These are phyloP conservation scores for Tethya wilhelma DNA, from an alignment of 37 sponge, comb jelly and placozoan species.

Conservation along the genomic window DNA sequence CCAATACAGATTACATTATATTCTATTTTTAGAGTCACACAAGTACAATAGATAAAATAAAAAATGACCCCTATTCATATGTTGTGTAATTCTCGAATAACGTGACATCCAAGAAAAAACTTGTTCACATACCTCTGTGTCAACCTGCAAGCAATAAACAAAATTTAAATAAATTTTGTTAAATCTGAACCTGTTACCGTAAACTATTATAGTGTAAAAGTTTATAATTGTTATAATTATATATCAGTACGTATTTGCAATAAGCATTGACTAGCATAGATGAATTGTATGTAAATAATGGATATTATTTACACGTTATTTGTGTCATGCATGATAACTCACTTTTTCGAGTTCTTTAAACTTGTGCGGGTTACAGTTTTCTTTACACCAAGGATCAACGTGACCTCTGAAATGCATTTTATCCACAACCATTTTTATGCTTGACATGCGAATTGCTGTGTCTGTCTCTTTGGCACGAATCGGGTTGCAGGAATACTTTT, in stretches of 20 bases:
- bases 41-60: slow-evolving; percentile 39
- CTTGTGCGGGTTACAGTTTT: slow-evolving; percentile 42
- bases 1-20: neutral
- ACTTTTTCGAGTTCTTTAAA: slow-evolving; percentile 5
- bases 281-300: no score
- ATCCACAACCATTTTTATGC: slow-evolving; percentile 31
- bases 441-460: neutral
- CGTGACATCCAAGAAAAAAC: slow-evolving; percentile 46
- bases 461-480: slow-evolving; percentile 5
- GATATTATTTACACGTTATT: no score
- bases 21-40: slow-evolving; percentile 39
- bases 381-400: slow-evolving; percentile 42
- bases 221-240: neutral
- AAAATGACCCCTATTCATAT: slow-evolving; percentile 39
- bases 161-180: no score
- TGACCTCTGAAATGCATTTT: slow-evolving; percentile 60
- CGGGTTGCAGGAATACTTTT: slow-evolving; percentile 32
- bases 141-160: no score
- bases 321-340: no score
- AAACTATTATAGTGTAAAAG: no score
- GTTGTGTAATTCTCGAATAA: slow-evolving; percentile 28
- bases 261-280: no score
- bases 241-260: no score
- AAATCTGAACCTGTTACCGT: slow-evolving; percentile 47
- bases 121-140: no score